A percentile compares a stretch with the other conserved stretches of the same genome.
These are phyloP conservation scores for Ypsolopha scabrella DNA, from an alignment of 2,888 invertebrate species.

Conservation along the genomic window DNA sequence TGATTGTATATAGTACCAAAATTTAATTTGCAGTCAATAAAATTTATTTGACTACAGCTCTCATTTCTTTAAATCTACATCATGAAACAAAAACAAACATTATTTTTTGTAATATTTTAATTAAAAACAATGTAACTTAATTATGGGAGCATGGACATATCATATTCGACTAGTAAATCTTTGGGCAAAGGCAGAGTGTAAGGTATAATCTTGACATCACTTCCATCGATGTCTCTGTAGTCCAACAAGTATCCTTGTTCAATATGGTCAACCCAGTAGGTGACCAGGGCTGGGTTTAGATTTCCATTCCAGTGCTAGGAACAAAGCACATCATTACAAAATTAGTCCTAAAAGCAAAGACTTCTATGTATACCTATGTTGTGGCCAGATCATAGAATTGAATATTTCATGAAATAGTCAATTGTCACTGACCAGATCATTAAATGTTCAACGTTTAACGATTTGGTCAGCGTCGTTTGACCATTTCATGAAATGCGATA, in stretches of 20 bases:
- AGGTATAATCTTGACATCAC: slow-evolving; percentile 38
- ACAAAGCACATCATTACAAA: neutral
- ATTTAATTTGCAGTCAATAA: neutral
- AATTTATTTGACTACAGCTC: neutral
- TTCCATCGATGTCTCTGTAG: slow-evolving; percentile 49
- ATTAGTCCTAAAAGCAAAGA: too few relatives aligned
- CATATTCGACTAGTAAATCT: slow-evolving; percentile 10
- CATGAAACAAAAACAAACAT: too few relatives aligned
- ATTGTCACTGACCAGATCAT: too few relatives aligned
- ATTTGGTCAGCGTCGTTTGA: too few relatives aligned
- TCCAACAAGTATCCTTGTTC: slow-evolving; percentile 40
- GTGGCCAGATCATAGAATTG: too few relatives aligned
- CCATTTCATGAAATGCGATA: too few relatives aligned
- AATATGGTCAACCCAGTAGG: slow-evolving; percentile 64
- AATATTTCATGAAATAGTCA: too few relatives aligned
- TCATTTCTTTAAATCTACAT: neutral
- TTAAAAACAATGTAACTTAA: too few relatives aligned
- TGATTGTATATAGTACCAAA: too few relatives aligned
- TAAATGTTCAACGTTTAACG: too few relatives aligned
- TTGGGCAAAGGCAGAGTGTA: slow-evolving; percentile 59
- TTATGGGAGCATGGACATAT: neutral
- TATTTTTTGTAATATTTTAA: too few relatives aligned
- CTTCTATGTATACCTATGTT: too few relatives aligned
- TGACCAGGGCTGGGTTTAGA: slow-evolving; percentile 37
- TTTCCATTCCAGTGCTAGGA: slow-evolving; percentile 66